These are phyloP conservation scores for Heliconius hortense DNA, from an alignment of 2,888 invertebrate genomes.

Conservation along the genomic window DNA sequence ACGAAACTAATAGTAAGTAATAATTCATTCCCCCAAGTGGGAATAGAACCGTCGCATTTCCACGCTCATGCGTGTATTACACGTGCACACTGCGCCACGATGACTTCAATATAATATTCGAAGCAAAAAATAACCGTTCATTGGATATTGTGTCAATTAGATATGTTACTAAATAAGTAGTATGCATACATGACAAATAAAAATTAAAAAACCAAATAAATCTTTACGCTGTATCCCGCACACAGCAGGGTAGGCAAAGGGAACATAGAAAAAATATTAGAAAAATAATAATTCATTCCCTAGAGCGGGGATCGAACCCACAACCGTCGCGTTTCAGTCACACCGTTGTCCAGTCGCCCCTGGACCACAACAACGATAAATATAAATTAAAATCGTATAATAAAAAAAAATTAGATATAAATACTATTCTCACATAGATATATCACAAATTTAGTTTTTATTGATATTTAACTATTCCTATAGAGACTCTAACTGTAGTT, in stretches of 20 bases:
- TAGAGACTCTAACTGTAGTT: slow-evolving; percentile 3
- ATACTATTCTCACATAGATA: background rate
- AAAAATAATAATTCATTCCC: no score
- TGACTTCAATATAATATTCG: background rate
- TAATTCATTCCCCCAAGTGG: no score
- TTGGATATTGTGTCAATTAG: background rate
- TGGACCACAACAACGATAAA: background rate
- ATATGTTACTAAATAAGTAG: background rate
- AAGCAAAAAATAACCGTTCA: background rate
- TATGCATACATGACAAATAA: background rate
- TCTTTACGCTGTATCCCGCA: no score
- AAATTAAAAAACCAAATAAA: background rate
- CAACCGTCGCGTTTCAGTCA: no score
- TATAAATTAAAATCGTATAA: background rate
- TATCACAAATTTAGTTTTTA: background rate
- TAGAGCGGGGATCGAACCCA: no score
- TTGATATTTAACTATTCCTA: background rate
- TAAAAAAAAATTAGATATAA: background rate
- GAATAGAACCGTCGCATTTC: no score
- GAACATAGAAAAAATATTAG: no score
- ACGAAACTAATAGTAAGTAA: no score
- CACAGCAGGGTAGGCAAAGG: no score
- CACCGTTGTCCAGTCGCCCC: no score
- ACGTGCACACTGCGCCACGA: no score
- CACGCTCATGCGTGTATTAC: no score